Evolutionary conservation across 2,113 vertebrate genomes (phyloP), one percentile per base, ranked within the genome.

Genomic region (Syrmaticus mikado): DNA sequence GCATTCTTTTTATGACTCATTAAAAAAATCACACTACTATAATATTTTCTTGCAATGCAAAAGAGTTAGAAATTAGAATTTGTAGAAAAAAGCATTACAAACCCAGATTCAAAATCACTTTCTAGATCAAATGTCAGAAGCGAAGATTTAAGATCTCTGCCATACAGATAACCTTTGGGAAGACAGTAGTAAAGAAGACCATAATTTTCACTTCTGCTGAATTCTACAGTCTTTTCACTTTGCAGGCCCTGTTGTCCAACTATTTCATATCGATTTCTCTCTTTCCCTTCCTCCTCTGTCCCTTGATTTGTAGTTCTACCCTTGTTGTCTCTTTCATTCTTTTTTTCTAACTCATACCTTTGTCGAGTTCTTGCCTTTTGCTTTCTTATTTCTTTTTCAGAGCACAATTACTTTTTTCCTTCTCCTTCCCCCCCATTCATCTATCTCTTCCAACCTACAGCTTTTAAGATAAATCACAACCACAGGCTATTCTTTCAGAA

Each of bases 1-100:
- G n/a, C 91, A 50, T 65, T 82, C 71, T 92, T 74, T 96, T 92
- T 13, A 79, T 74, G 53, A 82, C 55, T 55, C 57, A 70, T 95
- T 72, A 72, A 52, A 52, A 52, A 74, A 95, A 85, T 53, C 2
- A 32, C 52, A 17, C 16, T 38, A 11, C 74, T 89, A 15, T 92
- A 95, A 65, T 45, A 70, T 45, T 77, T 81, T 55, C 53, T 68
- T 87, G 58, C 82, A 94, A 91, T 73, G 70, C 41, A 82, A 65
- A 89, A 77, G 55, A 15, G 8, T n/a, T 16, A 20, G 64, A 90
- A 83, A 55, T 13, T 13, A n/a, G 34, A 64, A 28, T 85, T 70
- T 11, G 18, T 45, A 58, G n/a, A 50, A 32, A 28, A 71, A 74
- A 83, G 30, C 18, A 58, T 19, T 32, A 80, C 45, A 13, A 22